Evolutionary conservation across 1,140 invertebrate species (phyloP).

Genomic region (Dreissena rostriformis): DNA sequence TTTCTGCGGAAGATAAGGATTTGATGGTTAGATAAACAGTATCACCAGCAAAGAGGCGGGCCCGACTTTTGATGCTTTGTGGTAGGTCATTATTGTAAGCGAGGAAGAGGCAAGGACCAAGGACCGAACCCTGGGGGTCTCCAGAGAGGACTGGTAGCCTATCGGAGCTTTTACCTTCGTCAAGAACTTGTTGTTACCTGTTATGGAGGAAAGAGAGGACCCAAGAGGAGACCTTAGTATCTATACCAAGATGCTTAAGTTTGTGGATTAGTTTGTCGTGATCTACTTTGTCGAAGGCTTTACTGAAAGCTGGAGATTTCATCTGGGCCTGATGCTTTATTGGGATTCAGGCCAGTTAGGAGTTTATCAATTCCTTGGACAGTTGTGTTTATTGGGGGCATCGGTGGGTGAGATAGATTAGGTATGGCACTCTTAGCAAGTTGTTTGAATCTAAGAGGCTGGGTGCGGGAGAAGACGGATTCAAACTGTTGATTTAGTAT

Average conservation of each 20-base stretch:
- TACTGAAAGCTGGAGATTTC: not conserved
- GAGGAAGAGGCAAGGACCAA: conserved; percentile 18
- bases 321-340: conserved; percentile 57
- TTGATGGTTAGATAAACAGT: not conserved
- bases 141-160: conserved; percentile 7
- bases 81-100: conserved; percentile 15
- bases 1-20: not conserved
- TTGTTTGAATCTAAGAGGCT: conserved; percentile 12
- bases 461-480: conserved; percentile 25
- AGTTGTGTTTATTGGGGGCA: conserved; percentile 27
- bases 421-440: not conserved
- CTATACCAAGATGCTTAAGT: too few relatives aligned
- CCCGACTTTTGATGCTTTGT: not conserved
- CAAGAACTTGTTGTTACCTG: not conserved
- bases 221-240: not conserved
- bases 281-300: too few relatives aligned
- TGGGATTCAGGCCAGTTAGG: conserved; percentile 22
- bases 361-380: conserved; percentile 30
- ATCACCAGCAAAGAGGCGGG: conserved; percentile 1
- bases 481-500: conserved; percentile 47
- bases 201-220: conserved; percentile 6
- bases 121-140: conserved; percentile 7
- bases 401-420: not conserved
- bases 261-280: too few relatives aligned
- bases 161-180: conserved; percentile 4